Base-by-base conservation (phyloP, 2,113 vertebrate genomes). In the Pedionomus torquatus region DNA sequence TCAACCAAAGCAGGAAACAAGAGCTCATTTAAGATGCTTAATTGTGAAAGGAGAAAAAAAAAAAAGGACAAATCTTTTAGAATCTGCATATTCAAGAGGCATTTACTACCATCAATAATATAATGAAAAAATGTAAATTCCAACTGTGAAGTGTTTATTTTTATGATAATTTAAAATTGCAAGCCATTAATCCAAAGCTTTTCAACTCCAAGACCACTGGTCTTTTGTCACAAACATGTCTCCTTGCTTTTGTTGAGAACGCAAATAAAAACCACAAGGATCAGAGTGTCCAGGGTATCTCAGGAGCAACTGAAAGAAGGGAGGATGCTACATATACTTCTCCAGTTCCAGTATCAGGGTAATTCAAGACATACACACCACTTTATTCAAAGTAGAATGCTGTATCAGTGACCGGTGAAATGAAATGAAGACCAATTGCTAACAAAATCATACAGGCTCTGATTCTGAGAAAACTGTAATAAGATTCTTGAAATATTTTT, bases 341-440 rank as follows among this genome's bases (percentile, higher is more conserved):
- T 37, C 24, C 37, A 74, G 44, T 72, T 87, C 23, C 48, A 70
- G 24, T 35, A 72, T 39, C 58, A 70, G 57, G 77, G 11, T 82
- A 61, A 82, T 80, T 31, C 70, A 48, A 93, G 81, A 61, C 17
- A 35, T 13, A 52, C 5, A 46, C 11, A 64, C 51, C 17, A 54
- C 58, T 81, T 49, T 54, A 77, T 64, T 78, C 0, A 0, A 84
- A 64, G 68, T 11, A 77, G 58, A 79, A 6, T 35, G 35, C 39
- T 3, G 0, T 63, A 89, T 51, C 58, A 78, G 52, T 68, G 48
- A 70, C 35, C 60, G 43, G 26, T 55, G 26, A 93, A 92, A 86
- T 46, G n/a, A 96, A 96, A 92, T 68, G 35, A 92, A 83, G 64
- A 78, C 57, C 76, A 84, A 82, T 31, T 63, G 52, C 51, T 78